Conservation (phyloP, 92 coral and sea anemone genomes). For the Epizoanthus illoricatus region DNA sequence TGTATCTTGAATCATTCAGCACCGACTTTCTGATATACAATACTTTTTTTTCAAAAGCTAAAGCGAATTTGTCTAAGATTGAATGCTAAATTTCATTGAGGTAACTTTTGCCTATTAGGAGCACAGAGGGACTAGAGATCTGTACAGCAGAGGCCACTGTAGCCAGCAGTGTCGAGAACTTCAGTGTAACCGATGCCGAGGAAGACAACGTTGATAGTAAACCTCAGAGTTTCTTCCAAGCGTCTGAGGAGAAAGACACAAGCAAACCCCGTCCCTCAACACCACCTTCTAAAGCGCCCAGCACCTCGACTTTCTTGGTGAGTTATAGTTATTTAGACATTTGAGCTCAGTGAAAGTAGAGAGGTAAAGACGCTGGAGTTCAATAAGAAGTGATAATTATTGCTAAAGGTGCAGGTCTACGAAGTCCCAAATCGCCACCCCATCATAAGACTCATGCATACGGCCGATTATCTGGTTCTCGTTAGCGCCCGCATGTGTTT, state of each 20-base stretch:
- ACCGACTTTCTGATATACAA: too few relatives aligned
- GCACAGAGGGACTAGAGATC: not conserved
- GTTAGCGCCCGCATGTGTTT: too few relatives aligned
- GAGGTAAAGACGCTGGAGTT: not conserved
- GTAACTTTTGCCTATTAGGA: not conserved
- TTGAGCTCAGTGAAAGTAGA: not conserved
- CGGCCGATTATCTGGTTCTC: too few relatives aligned
- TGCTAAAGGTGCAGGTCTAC: too few relatives aligned
- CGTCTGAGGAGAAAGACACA: not conserved
- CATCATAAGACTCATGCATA: too few relatives aligned
- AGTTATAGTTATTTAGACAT: not conserved
- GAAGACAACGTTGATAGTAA: too few relatives aligned
- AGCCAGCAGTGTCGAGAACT: not conserved
- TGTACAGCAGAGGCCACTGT: conserved; percentile 1
- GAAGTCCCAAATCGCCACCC: too few relatives aligned
- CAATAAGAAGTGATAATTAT: too few relatives aligned
- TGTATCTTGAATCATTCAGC: too few relatives aligned
- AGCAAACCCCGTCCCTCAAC: not conserved
- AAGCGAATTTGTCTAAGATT: too few relatives aligned
- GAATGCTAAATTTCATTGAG: too few relatives aligned
- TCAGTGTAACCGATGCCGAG: not conserved
- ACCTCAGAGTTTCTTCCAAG: not conserved
- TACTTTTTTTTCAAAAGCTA: too few relatives aligned
- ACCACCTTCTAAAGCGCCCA: not conserved
- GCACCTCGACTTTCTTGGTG: conserved; percentile 12